These are phyloP conservation scores for Archips xylosteana DNA, from an alignment of 2,888 invertebrate species.

Conservation along the genomic window DNA sequence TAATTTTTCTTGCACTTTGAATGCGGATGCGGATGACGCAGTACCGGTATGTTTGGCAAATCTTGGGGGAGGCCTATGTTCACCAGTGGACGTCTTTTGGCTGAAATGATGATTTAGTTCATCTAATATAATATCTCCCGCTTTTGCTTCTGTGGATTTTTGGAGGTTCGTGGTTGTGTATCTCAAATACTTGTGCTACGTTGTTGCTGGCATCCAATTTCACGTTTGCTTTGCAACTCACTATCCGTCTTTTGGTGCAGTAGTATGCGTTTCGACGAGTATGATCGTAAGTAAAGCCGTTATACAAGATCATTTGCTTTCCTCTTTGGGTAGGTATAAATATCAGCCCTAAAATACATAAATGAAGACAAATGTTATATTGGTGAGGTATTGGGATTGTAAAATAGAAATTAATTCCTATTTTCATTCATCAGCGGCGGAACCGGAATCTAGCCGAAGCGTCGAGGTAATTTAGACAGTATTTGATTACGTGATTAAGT, in stretches of 20 bases:
- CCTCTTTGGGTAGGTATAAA: constrained; percentile 17
- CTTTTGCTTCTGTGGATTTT: neutral
- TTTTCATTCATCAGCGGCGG: too few species aligned
- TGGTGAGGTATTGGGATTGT: too few species aligned
- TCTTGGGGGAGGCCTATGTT: too few species aligned
- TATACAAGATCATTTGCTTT: neutral
- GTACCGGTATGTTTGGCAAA: too few species aligned
- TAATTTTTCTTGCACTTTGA: too few species aligned
- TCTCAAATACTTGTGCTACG: neutral
- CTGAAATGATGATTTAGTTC: too few species aligned
- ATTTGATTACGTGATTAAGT: too few species aligned
- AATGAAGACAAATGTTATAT: neutral
- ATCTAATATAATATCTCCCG: neutral
- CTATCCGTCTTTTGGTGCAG: constrained; percentile 11
- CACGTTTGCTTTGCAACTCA: constrained; percentile 23
- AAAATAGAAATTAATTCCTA: too few species aligned
- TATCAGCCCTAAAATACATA: constrained; percentile 14
- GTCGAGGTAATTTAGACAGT: too few species aligned
- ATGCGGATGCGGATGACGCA: too few species aligned
- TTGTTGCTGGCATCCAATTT: constrained; percentile 12
- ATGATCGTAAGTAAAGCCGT: constrained; percentile 12
- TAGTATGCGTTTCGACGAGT: neutral
- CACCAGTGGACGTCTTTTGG: too few species aligned
- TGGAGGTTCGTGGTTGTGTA: constrained; percentile 11
- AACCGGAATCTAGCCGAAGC: too few species aligned